Conservation (phyloP, 2,113 vertebrate species). For the Dermatemys mawii region DNA sequence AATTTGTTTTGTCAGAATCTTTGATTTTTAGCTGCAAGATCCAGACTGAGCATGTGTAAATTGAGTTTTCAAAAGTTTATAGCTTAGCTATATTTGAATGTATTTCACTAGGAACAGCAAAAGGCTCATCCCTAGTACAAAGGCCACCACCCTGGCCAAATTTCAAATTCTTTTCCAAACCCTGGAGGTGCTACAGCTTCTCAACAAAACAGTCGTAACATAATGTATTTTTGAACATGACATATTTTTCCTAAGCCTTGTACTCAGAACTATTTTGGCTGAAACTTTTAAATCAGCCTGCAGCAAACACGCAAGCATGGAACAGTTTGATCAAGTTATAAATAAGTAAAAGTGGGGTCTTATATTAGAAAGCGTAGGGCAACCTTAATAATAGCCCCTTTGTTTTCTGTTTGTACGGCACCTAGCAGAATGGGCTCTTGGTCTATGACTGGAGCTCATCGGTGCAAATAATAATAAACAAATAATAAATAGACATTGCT, state of each 20-base stretch:
- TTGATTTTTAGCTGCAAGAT: neutral
- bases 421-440: neutral
- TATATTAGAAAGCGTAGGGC: neutral
- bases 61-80: neutral
- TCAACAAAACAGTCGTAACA: neutral
- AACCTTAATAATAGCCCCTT: neutral
- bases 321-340: neutral
- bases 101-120: neutral
- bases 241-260: neutral
- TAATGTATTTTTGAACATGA: neutral
- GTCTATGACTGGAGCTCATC: neutral
- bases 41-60: neutral
- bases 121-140: neutral
- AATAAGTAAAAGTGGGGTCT: neutral
- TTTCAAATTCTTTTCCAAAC: neutral
- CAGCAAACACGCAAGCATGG: neutral
- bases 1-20: neutral
- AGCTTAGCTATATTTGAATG: neutral
- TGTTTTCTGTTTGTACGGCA: neutral
- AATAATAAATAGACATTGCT: neutral
- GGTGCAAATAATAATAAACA: too few relatives aligned
- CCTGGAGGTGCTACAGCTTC: neutral
- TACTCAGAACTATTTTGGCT: neutral
- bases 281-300: neutral
- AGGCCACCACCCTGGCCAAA: neutral